phyloP scores from a whole-genome alignment of 2,888 invertebrate species.

The Synergus laeviventris region DNA sequence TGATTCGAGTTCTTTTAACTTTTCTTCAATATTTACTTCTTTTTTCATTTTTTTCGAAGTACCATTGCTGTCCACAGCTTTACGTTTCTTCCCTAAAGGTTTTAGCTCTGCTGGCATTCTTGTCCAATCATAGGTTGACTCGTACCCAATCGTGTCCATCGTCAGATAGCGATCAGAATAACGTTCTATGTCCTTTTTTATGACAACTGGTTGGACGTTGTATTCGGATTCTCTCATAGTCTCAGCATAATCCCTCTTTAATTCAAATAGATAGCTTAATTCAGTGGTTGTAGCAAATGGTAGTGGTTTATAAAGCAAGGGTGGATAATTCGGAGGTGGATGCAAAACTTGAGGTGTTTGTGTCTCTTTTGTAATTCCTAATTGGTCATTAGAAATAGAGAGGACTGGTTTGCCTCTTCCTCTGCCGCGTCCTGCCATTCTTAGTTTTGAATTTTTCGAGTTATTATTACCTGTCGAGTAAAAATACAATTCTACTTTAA shows the following conservation, averaged over 20 bases:
- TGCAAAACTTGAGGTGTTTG: conserved; percentile 72
- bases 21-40: conserved; percentile 65
- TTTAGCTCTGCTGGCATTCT: conserved; percentile 69
- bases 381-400: conserved; percentile 72
- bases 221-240: conserved; percentile 84
- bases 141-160: conserved; percentile 60
- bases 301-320: conserved; percentile 76
- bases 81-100: conserved; percentile 58
- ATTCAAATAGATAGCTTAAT: conserved; percentile 83
- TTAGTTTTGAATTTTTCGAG: conserved; percentile 3
- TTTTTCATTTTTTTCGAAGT: conserved; percentile 47
- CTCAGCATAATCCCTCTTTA: conserved; percentile 85
- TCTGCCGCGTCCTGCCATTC: conserved; percentile 74
- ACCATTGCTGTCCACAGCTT: conserved; percentile 40
- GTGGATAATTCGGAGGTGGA: conserved; percentile 75
- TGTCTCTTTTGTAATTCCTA: conserved; percentile 71
- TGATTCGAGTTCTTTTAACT: conserved; percentile 83
- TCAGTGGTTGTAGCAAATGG: conserved; percentile 75
- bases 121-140: conserved; percentile 66
- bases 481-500: neutral
- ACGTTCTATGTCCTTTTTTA: conserved; percentile 72
- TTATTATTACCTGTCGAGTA: neutral
- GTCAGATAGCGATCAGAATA: conserved; percentile 69
- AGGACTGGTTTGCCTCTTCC: conserved; percentile 70
- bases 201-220: conserved; percentile 71